Base-by-base conservation (phyloP, 1,140 invertebrate species). In the Nasonia longicornis region DNA sequence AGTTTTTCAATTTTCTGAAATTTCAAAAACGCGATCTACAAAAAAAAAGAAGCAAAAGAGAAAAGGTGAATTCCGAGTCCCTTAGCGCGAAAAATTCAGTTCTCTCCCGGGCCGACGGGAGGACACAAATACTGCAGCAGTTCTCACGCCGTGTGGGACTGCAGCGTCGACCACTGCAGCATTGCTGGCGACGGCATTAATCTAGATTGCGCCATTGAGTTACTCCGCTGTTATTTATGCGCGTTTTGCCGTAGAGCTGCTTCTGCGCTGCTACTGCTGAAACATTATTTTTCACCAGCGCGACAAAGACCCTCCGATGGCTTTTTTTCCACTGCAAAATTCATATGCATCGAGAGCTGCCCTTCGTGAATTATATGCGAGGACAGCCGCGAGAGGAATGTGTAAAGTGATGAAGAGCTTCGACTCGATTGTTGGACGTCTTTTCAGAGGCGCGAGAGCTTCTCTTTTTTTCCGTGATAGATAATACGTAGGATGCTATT, bases 151-250 rank as follows among this genome's bases (percentile, higher is more conserved):
- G 66, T 42, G 42, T 52, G 67, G 67, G 67, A 58, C 26, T 71
- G 35, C 38, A 12, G 20, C 29, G 64, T 67, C 10, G 22, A 48
- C 38, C 63, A 48, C 2, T 48, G 58, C 64, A 79, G 58, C 71
- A 75, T 75, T 45, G 67, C 42, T 83, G 76, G 58, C 79, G 82
- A 64, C 80, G 79, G 84, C 88, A 89, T 89, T 89, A 89, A 90
- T 90, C 87, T 89, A 87, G 88, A 90, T 89, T 88, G 87, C 84
- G 83, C 83, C 84, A 86, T 84, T 87, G 87, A 86, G 87, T 86
- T 85, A 85, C 80, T 72, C 31, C 8, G 29, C 26, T 42, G 38
- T 77, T 71, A 81, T 77, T 81, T 72, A 81, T 77, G 31, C 64
- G n/a, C 38, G n/a, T 11, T 63, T 58, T n/a, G 26, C 35, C n/a